Evolutionary conservation across 2,797 vertebrate genomes (phyloP), one percentile per base, ranked within the genome.

Genomic region (Phalanger gymnotis): DNA sequence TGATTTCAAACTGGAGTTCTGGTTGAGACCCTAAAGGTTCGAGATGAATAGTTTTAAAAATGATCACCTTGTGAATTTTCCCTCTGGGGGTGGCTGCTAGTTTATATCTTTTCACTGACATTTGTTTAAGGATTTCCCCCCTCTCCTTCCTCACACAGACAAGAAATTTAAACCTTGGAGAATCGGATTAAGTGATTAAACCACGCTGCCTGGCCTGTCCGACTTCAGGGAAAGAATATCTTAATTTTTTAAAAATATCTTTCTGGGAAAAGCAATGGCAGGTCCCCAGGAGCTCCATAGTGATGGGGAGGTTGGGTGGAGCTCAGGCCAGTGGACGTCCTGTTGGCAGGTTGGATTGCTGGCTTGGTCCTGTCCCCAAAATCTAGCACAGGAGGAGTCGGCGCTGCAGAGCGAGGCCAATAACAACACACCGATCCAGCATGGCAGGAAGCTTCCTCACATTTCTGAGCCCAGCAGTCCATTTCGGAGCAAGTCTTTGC

Each of bases 181-280:
- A 92, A 0, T 57, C 51, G 92, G 95, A 90, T 95, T 81, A 89
- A 93, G 90, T 92, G 55, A 93, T 3, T 52, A 92, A 96, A 91
- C 87, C 34, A 0, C 53, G 52, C 61, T 27, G 27, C 66, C 53
- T 90, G n/a, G 91, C 90, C 54, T 91, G n/a, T 56, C 90, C 53
- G 31, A 58, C 66, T 56, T 93, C 90, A 92, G 54, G 61, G 53
- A 89, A 94, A 91, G 92, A 54, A 30, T 87, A 28, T 95, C 58
- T 89, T 94, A 94, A 61, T 81, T 54, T 61, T 22, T 57, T 0
- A 16, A 19, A 93, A 94, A 94, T 13, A 16, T 52, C 16, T 95
- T 96, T 93, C 92, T 95, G 92, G n/a, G 34, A 96, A 95, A 91
- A 87, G 95, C 66, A 90, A 5, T 28, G 95, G 92, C 53, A 92